Evolutionary conservation across 2,888 invertebrate genomes (phyloP), one percentile per base, ranked within the genome.

Genomic region (Polymixis flavicincta): DNA sequence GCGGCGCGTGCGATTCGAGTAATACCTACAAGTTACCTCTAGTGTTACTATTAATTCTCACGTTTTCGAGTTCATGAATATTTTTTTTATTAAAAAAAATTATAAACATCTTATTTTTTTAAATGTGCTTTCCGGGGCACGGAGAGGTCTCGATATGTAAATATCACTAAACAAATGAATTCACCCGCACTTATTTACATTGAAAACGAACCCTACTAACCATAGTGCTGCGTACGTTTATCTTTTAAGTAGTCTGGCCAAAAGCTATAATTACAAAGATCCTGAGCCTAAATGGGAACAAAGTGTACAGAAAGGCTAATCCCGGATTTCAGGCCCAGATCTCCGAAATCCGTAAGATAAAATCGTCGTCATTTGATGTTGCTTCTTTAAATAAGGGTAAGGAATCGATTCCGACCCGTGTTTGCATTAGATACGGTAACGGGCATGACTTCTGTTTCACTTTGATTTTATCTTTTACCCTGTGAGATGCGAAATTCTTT

Each of bases 291-390:
- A 71, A 67, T 42, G 19, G 45, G 13, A 42, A 48, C 59, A 60
- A 32, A 67, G 60, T 68, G 63, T 78, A 68, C 78, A 64, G 28
- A 61, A 71, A 61, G 37, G 73, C 42, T 81, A 57, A 81, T 78
- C 79, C 68, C 37, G 37, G 79, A 83, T 61, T 71, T 55, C 37
- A 25, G 54, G 60, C 22, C 52, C 55, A 55, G 32, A 72, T 71
- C 52, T 50, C 55, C 25, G 28, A 55, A 65, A 69, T 69, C 54
- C 32, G 57, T 57, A 37, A 83, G 79, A 79, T 73, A 68, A 83
- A 72, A 78, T 68, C 66, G 25, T 42, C 67, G 37, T 57, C 60
- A 73, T 73, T 83, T 61, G 52, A 78, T 61, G 73, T 83, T 65
- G 59, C 63, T 60, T 65, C 67, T 78, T 48, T 60, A 80, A 60